Percentiles rank a stretch among this genome's conserved stretches.
Conservation (phyloP, 2,888 invertebrate genomes). For the Monoplex corrugatus region DNA sequence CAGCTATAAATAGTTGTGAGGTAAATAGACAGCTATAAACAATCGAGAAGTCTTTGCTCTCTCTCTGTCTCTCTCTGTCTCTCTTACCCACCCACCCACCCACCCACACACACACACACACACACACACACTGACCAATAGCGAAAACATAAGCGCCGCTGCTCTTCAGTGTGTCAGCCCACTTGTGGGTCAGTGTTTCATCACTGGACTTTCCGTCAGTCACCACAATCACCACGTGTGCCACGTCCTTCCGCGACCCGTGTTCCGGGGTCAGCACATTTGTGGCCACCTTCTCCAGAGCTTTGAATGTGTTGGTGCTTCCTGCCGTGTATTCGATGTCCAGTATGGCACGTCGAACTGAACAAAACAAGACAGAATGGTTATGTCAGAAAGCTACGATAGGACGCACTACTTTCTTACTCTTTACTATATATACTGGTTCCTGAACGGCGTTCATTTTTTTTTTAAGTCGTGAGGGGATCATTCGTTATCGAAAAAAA, state of each 20-base stretch:
- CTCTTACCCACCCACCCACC: too few relatives aligned
- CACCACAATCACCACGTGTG: slow-evolving; percentile 69
- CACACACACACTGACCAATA: slow-evolving; percentile 51
- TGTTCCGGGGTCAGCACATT: slow-evolving; percentile 62
- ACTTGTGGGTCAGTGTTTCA: slow-evolving; percentile 62
- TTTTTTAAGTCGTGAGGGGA: too few relatives aligned
- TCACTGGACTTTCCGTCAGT: slow-evolving; percentile 74
- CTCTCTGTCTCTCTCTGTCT: too few relatives aligned
- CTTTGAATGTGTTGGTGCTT: slow-evolving; percentile 66
- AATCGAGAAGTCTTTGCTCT: too few relatives aligned
- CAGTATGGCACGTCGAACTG: slow-evolving; percentile 46
- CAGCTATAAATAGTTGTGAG: too few relatives aligned
- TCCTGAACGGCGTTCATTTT: too few relatives aligned
- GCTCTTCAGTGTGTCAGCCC: slow-evolving; percentile 57
- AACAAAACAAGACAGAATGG: neutral
- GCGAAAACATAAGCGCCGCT: slow-evolving; percentile 49
- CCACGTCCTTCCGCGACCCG: slow-evolving; percentile 67
- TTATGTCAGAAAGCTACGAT: too few relatives aligned
- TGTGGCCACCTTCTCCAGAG: slow-evolving; percentile 65
- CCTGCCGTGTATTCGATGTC: slow-evolving; percentile 60
- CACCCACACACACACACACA: too few relatives aligned
- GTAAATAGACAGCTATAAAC: too few relatives aligned
- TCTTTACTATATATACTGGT: too few relatives aligned
- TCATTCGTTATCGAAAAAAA: too few relatives aligned
- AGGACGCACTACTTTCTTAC: too few relatives aligned